Percentiles rank a stretch among this genome's conserved stretches.
These are phyloP conservation scores for Siderastrea radians DNA, from an alignment of 92 coral and sea anemone species.

Conservation along the genomic window DNA sequence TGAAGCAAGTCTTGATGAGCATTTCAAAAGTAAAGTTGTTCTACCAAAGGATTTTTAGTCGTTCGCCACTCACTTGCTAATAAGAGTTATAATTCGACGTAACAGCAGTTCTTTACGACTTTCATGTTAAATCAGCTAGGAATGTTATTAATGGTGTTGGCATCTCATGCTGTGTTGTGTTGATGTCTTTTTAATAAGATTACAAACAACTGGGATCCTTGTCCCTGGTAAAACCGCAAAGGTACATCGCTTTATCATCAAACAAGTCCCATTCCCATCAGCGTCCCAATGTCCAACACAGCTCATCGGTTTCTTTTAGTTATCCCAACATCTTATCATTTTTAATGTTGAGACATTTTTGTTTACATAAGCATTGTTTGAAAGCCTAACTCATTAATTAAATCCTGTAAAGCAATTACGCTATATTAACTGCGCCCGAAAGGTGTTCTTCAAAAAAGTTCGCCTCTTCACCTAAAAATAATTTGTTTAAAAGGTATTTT, in stretches of 20 bases:
- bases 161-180: conserved; percentile 20
- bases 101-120: no score
- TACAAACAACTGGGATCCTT: neutral
- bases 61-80: neutral
- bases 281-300: neutral
- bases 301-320: neutral
- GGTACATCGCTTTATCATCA: neutral
- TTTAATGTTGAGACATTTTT: neutral
- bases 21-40: neutral
- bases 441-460: neutral
- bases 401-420: conserved; percentile 1
- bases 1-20: neutral
- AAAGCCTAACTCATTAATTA: conserved; percentile 12
- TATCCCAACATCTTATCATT: neutral
- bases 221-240: neutral
- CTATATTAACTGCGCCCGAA: neutral
- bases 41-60: neutral
- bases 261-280: neutral
- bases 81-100: neutral
- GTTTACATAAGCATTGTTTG: conserved; percentile 18
- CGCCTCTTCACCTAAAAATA: neutral
- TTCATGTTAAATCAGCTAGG: neutral
- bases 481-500: no score
- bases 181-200: conserved; percentile 11
- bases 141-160: neutral